phyloP scores from a whole-genome alignment of 2,888 invertebrate species.

The Cacoxenus indagator region DNA sequence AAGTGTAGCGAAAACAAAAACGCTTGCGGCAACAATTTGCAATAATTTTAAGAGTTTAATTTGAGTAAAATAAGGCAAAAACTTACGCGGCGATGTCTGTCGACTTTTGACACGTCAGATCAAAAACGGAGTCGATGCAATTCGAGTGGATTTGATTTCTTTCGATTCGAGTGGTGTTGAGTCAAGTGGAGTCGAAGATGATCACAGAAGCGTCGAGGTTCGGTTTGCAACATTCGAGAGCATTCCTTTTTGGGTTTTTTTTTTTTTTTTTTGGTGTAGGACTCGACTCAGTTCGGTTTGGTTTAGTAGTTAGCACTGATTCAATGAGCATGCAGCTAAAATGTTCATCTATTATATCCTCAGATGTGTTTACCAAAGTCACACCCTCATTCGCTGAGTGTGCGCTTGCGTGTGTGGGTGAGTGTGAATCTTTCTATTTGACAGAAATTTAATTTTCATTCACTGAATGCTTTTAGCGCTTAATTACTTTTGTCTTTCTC shows the following conservation, averaged over 20 bases:
- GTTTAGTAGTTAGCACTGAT: conserved; percentile 1
- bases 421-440: neutral
- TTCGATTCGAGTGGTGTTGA: neutral
- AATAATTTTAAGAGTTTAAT: neutral
- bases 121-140: neutral
- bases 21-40: neutral
- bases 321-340: neutral
- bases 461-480: neutral
- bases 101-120: neutral
- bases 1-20: neutral
- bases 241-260: neutral
- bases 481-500: conserved; percentile 6
- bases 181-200: neutral
- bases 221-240: neutral
- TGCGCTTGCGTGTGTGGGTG: neutral
- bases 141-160: too few relatives aligned
- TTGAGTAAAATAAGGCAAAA: neutral
- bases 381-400: neutral
- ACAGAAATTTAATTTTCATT: neutral
- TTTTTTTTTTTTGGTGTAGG: too few relatives aligned
- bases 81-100: neutral
- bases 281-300: neutral
- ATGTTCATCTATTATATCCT: neutral
- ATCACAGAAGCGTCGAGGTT: neutral
- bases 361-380: neutral